Evolutionary conservation across 1,140 invertebrate genomes (phyloP).

Genomic region (Zaprionus nigranus): DNA sequence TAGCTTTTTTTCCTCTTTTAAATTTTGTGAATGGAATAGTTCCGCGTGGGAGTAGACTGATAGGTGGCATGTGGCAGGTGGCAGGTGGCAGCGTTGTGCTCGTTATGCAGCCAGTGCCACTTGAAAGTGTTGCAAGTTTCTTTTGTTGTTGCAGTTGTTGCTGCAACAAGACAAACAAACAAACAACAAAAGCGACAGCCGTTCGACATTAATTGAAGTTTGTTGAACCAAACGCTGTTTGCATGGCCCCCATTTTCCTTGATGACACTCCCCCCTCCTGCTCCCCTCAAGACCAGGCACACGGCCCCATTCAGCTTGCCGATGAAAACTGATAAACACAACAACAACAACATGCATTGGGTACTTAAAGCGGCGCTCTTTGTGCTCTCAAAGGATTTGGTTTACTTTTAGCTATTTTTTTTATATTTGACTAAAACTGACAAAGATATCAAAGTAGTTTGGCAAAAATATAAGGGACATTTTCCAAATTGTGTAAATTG

Average conservation of each 20-base stretch:
- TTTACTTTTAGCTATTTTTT: too few species aligned
- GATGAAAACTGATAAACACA: constrained; percentile 5
- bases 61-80: not conserved
- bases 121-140: constrained; percentile 74
- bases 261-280: not conserved
- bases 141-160: constrained; percentile 31
- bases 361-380: not conserved
- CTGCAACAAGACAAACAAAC: constrained; percentile 38
- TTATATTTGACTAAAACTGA: too few species aligned
- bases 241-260: constrained; percentile 46
- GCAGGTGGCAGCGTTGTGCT: constrained; percentile 24
- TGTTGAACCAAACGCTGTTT: constrained; percentile 78
- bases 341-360: not conserved
- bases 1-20: constrained; percentile 6
- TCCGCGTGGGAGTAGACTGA: not conserved
- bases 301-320: not conserved
- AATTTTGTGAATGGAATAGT: constrained; percentile 43
- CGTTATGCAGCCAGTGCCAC: constrained; percentile 63
- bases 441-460: too few species aligned
- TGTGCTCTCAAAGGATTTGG: not conserved
- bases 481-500: too few species aligned
- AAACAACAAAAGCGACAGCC: constrained; percentile 58
- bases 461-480: too few species aligned
- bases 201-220: constrained; percentile 77
- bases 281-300: not conserved